Evolutionary conservation across 2,797 vertebrate species (phyloP), one percentile per base, ranked within the genome.

Genomic region (Coccyzus lansbergi): DNA sequence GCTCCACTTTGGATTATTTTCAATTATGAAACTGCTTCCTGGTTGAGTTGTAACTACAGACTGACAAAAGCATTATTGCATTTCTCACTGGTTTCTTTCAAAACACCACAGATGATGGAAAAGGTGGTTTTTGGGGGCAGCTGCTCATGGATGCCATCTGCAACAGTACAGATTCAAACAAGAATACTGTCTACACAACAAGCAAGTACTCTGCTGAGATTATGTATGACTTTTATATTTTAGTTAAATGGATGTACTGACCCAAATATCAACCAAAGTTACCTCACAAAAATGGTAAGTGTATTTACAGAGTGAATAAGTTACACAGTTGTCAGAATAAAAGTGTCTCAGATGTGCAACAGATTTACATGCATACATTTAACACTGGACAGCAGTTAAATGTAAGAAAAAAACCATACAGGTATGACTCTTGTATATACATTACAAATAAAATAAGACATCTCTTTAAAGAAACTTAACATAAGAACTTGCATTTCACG

Each of bases 221-320:
- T 92, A 91, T 93, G 84, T 92, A 90, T 78, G 68, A 91, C 85
- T 97, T 94, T 96, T 98, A 98, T 98, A 98, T 98, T 98, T 98
- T 93, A 96, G 98, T 98, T 98, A 98, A 98, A 87, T 97, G 97
- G 97, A 98, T 98, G 95, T 98, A 98, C 98, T 98, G 97, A 98
- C 98, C 98, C 97, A 97, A 97, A 79, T 96, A 98, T 97, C 97
- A 98, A 98, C 97, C 97, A 88, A 98, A 98, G 98, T 97, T 98
- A 99, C 98, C 97, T 98, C 98, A 99, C 99, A 99, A 98, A 99
- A 98, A 93, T 95, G 94, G 97, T 98, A 98, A 98, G 98, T 99
- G 97, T 99, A 99, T 99, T 99, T 99, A 99, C 99, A 99, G 90
- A 55, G 95, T 98, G 98, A 96, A 98, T 98, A 98, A 98, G 97